Evolutionary conservation across 2,113 vertebrate species (phyloP), one percentile per base, ranked within the genome.

Genomic region (Triplophysa dalaica): DNA sequence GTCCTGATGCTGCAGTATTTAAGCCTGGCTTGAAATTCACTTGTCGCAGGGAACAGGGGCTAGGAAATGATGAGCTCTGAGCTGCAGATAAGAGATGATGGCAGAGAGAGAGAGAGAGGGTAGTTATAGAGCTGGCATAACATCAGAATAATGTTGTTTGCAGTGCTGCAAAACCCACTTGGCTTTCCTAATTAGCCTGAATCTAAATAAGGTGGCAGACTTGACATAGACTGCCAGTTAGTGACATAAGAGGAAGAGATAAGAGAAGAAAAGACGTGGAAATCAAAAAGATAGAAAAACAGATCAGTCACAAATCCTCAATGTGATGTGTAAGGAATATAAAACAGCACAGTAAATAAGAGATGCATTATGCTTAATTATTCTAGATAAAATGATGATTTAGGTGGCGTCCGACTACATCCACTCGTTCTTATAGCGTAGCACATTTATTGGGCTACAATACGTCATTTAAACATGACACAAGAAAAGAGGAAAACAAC

Each of bases 151-250:
- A 77, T 70, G 60, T 76, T 77, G 66, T 77, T 70, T 77, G 66
- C n/a, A 21, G 45, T 41, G 61, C 78, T 62, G 68, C 78, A 77
- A 79, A 81, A 70, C 54, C 73, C 73, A 77, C 65, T 81, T 70
- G 73, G 65, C 66, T 81, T 81, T 54, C 33, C 45, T 65, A 82
- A 82, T 82, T 82, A 82, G 38, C 52, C 67, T 72, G 48, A 64
- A 70, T 72, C 21, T 82, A 81, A 75, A 81, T 63, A 81, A 22
- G 48, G 80, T 62, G 54, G 45, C 72, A 75, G 72, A 62, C 54
- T 75, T 48, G 43, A 24, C 52, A 68, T 11, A 60, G 54, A 22
- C 54, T 61, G 54, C 43, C 70, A 74, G 33, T 61, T 24, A 50
- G 60, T 75, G 70, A 69, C 41, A 48, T 69, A 38, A 79, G 67